phyloP scores from a whole-genome alignment of 2,888 invertebrate species.

The Ephialtes manifestator region DNA sequence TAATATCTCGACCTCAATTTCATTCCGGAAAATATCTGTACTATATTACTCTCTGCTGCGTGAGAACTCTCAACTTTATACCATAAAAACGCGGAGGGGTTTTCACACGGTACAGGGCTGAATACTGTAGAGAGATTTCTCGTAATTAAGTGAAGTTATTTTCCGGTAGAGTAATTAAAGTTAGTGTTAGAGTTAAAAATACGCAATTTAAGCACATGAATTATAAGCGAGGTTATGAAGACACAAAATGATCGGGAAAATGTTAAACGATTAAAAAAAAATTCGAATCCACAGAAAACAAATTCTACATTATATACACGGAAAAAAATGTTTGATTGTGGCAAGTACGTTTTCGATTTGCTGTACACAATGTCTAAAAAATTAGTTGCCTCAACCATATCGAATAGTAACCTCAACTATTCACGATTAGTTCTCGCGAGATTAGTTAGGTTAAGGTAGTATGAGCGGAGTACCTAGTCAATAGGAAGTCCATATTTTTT shows the following conservation, averaged over 20 bases:
- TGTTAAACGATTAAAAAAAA: neutral
- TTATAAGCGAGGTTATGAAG: neutral
- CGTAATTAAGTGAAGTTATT: conserved; percentile 16
- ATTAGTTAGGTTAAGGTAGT: too few species aligned
- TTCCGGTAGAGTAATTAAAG: neutral
- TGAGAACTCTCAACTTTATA: neutral
- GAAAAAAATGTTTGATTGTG: too few species aligned
- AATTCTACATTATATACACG: too few species aligned
- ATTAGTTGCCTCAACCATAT: too few species aligned
- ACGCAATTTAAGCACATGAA: neutral
- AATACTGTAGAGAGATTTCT: neutral
- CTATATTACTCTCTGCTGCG: neutral
- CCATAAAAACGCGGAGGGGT: neutral
- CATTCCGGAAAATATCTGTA: neutral
- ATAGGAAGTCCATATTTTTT: too few species aligned
- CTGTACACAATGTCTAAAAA: too few species aligned
- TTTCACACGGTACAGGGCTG: neutral
- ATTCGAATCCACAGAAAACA: neutral
- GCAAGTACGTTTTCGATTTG: too few species aligned
- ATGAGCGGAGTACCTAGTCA: too few species aligned
- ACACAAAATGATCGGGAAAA: neutral
- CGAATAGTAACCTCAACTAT: too few species aligned
- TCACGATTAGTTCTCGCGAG: too few species aligned
- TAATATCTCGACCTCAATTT: neutral
- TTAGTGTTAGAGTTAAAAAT: neutral